These are phyloP conservation scores for Rhopalosiphum nymphaeae DNA, from an alignment of 2,888 invertebrate species.

Conservation along the genomic window DNA sequence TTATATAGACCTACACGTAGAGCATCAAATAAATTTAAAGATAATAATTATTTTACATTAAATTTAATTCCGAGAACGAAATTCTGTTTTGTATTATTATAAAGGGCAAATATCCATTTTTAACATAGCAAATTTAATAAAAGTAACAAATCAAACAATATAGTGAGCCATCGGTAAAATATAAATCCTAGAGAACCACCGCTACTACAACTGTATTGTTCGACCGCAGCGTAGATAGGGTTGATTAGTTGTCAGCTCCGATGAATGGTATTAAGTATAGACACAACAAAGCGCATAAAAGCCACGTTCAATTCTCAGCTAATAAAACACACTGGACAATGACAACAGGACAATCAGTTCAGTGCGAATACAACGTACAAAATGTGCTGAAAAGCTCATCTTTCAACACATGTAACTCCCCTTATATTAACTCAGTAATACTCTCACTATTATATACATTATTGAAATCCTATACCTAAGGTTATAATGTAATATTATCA, in stretches of 20 bases:
- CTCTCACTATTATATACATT: neutral
- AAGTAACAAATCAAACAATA: neutral
- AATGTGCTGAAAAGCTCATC: neutral
- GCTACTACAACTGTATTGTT: neutral
- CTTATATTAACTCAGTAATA: neutral
- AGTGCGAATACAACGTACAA: neutral
- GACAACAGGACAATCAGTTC: conserved; percentile 5
- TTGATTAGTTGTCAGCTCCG: neutral
- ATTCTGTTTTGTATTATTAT: neutral
- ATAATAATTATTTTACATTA: neutral
- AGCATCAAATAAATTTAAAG: neutral
- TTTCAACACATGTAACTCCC: neutral
- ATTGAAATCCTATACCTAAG: neutral
- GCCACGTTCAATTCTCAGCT: neutral
- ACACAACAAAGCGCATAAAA: neutral
- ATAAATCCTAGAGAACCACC: neutral
- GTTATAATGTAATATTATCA: neutral
- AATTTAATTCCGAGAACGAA: neutral
- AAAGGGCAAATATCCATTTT: neutral
- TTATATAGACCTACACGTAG: neutral
- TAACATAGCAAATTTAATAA: neutral
- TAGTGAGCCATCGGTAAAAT: neutral
- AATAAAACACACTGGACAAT: neutral
- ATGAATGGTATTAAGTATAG: conserved; percentile 5
- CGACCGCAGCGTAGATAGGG: neutral